Percentiles rank a stretch among this genome's conserved stretches.
Evolutionary conservation across 2,797 vertebrate genomes (phyloP).

Genomic region (Sus cebifrons): DNA sequence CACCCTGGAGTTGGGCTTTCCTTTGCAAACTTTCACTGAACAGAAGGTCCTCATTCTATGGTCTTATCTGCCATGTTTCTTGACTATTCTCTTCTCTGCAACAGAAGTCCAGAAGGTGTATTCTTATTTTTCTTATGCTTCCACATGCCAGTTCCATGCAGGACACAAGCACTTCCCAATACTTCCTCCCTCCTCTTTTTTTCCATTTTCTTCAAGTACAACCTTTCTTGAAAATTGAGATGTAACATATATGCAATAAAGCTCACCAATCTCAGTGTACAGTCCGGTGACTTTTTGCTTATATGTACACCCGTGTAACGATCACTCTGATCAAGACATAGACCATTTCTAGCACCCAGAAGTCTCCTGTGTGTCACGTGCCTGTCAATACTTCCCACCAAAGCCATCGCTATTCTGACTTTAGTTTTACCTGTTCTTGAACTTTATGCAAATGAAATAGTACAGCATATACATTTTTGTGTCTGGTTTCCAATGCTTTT

Average conservation of each 20-base stretch:
- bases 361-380: background rate
- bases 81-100: background rate
- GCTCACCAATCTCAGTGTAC: background rate
- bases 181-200: background rate
- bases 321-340: background rate
- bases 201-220: background rate
- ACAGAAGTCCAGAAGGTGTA: background rate
- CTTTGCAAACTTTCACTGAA: background rate
- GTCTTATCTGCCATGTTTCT: background rate
- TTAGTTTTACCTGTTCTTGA: constrained; percentile 16
- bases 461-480: background rate
- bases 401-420: background rate
- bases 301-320: background rate
- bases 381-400: background rate
- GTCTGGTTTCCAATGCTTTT: background rate
- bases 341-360: background rate
- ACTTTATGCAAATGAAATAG: background rate
- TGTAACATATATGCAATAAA: background rate
- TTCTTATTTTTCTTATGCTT: background rate
- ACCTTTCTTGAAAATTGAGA: background rate
- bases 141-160: background rate
- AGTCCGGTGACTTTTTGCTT: background rate
- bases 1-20: background rate
- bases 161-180: background rate
- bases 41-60: background rate